Base-by-base conservation (phyloP, 2,888 invertebrate species). In the Pyrrhosoma nymphula region DNA sequence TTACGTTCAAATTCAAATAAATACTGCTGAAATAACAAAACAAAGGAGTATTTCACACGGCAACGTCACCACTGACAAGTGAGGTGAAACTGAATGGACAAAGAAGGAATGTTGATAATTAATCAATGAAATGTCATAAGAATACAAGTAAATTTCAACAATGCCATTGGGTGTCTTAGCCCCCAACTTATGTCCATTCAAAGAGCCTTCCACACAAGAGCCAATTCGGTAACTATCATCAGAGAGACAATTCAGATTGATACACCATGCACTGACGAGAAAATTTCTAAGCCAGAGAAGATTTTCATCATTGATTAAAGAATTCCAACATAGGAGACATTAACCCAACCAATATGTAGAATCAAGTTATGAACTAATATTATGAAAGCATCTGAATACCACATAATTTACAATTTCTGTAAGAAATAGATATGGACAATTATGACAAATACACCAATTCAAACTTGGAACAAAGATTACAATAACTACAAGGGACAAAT, bases 11-110 rank as follows among this genome's bases (percentile, higher is more conserved):
- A 93, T 93, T 69, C 93, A 93, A n/a, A 93, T 93, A 93, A 93
- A 93, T 93, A 93, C 93, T 93, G 93, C 93, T 69, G 47, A 69
- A 75, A 47, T 55, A 93, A 93, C 93, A 93, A 93, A 93, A 93
- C 47, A 75, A 91, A 93, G 63, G 93, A 93, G 93, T 93, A 93
- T 93, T 93, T 75, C 69, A 69, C 93, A 93, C 39, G 63, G 93
- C 93, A 93, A 75, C 63, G 35, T 26, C 47, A 63, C 69, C 47
- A 75, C 69, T 69, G 56, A 47, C 14, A 69, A 16, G 93, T 39
- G 69, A 91, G 93, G 93, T 60, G n/a, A 63, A 93, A 69, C 93
- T 93, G 93, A 93, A 69, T 93, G 69, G 69, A 93, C 93, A 93
- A 63, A 69, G 47, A 89, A 93, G 93, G 93, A 93, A 93, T 93